Evolutionary conservation across 2,797 vertebrate species (phyloP), one percentile per base, ranked within the genome.

Genomic region (Enteromius trimaculatus): DNA sequence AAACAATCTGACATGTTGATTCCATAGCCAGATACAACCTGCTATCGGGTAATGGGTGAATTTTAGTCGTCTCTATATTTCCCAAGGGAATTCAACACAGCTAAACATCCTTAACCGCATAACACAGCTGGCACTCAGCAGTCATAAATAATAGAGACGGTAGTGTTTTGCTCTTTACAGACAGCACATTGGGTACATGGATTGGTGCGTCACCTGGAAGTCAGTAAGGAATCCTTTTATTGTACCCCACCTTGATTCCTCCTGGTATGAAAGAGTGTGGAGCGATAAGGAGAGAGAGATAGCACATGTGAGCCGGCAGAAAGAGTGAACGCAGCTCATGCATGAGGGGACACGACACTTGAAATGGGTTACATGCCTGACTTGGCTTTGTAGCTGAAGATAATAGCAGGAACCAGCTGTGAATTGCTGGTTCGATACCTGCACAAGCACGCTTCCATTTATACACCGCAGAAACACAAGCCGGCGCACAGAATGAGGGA

Each of bases 321-420:
- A 58, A 74, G 69, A 75, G 69, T n/a, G 84, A 79, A 80, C 39
- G 51, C 77, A 65, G n/a, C 62, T 82, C 26, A 77, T 79, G 68
- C 81, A 83, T 88, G 87, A 89, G 77, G 60, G 68, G 84, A 88
- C 77, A 70, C 86, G 83, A 86, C 86, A 88, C 89, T 85, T 87
- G 70, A 89, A 90, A 89, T 87, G 81, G 86, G 86, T 90, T 90
- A 88, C 88, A 90, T 87, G 88, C 86, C 84, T 88, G 88, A 90
- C 84, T 90, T 86, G 80, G 65, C 85, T 85, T 84, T 77, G 81
- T 80, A 78, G 84, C 80, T 80, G 84, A 83, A 87, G 86, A 89
- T 89, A 89, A 89, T 90, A 88, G 86, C 81, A 81, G 77, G 81
- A 90, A 89, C 84, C 88, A 81, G 86, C 85, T 90, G 88, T 82